phyloP scores from a whole-genome alignment of 2,888 invertebrate genomes.

The Polylopha cassiicola region DNA sequence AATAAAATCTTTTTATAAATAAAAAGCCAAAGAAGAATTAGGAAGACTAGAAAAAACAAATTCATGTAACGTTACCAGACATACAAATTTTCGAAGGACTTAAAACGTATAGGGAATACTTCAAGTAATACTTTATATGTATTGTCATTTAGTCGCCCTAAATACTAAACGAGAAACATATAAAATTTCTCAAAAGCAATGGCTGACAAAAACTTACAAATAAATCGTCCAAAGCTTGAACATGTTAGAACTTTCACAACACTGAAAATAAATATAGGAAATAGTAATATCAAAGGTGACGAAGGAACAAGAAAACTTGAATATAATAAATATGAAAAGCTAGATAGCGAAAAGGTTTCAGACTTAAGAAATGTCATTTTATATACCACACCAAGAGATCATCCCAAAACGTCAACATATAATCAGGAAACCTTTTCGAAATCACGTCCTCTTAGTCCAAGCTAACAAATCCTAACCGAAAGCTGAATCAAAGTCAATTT shows the following conservation, averaged over 20 bases:
- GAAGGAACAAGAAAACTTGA: constrained; percentile 35
- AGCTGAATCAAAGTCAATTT: constrained; percentile 12
- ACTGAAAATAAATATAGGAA: constrained; percentile 18
- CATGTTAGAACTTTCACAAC: constrained; percentile 25
- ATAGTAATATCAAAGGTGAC: constrained; percentile 23
- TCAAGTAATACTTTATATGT: constrained; percentile 67
- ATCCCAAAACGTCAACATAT: neutral
- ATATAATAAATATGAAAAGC: constrained; percentile 34
- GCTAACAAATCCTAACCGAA: constrained; percentile 36
- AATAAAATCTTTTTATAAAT: constrained; percentile 38
- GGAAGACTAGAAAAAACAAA: constrained; percentile 26
- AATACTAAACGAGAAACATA: constrained; percentile 74
- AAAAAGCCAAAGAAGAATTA: constrained; percentile 50
- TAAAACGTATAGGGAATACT: constrained; percentile 64
- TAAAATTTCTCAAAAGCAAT: constrained; percentile 42
- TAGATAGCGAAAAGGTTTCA: constrained; percentile 40
- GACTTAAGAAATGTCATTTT: constrained; percentile 6
- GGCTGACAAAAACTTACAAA: constrained; percentile 19
- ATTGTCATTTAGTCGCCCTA: constrained; percentile 77
- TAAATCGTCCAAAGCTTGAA: constrained; percentile 16
- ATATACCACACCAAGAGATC: constrained; percentile 12
- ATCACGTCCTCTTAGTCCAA: constrained; percentile 27
- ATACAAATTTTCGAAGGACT: constrained; percentile 37
- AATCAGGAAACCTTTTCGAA: constrained; percentile 16
- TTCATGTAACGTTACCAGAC: constrained; percentile 32